These are phyloP conservation scores for Pogonophryne albipinna DNA, from an alignment of 2,797 vertebrate species.

Conservation along the genomic window DNA sequence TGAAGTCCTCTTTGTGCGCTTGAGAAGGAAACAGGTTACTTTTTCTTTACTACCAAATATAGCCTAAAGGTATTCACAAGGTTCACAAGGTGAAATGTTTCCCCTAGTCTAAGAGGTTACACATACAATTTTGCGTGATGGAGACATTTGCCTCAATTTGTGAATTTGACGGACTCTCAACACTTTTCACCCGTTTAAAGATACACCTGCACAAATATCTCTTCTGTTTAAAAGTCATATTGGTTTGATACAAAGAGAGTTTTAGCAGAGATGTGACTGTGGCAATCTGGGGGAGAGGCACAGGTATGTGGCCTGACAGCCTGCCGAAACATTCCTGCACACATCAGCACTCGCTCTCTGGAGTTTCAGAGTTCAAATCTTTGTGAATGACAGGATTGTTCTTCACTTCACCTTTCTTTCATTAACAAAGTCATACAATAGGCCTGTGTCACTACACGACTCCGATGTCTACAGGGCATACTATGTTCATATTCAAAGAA, in stretches of 20 bases:
- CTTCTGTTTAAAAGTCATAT: neutral
- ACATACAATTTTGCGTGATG: too few relatives aligned
- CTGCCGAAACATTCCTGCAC: constrained; percentile 62
- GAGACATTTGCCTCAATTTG: neutral
- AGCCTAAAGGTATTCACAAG: neutral
- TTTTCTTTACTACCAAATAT: neutral
- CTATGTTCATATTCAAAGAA: neutral
- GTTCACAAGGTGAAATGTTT: too few relatives aligned
- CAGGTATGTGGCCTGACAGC: constrained; percentile 68
- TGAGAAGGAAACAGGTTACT: constrained; percentile 6
- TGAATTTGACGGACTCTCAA: neutral
- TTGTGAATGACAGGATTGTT: constrained; percentile 57
- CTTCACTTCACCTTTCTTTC: constrained; percentile 14
- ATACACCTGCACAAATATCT: neutral
- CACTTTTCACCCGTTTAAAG: neutral
- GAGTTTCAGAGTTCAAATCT: constrained; percentile 54
- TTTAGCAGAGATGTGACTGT: constrained; percentile 41
- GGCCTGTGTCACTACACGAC: constrained; percentile 5
- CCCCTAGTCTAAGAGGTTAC: too few relatives aligned
- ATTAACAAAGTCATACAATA: constrained; percentile 13
- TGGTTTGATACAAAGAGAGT: constrained; percentile 24
- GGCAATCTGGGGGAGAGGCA: constrained; percentile 14
- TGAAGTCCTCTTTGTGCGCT: neutral
- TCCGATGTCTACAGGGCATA: neutral
- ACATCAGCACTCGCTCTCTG: constrained; percentile 20